phyloP scores from a whole-genome alignment of 2,797 vertebrate species.

The Peromyscus attwateri region DNA sequence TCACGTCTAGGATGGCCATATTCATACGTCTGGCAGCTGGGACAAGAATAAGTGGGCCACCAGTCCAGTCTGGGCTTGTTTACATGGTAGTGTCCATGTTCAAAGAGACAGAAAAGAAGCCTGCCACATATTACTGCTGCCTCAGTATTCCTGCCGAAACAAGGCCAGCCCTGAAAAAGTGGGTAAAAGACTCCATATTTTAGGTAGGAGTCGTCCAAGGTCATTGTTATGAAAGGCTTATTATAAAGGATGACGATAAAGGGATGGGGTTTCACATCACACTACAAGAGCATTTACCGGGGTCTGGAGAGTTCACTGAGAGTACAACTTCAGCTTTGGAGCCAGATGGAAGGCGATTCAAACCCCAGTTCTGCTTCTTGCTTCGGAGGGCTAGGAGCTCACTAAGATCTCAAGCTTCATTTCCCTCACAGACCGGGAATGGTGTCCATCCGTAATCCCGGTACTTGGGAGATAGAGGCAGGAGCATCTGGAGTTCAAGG shows the following conservation, averaged over 20 bases:
- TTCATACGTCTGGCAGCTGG: not conserved
- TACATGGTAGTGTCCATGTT: not conserved
- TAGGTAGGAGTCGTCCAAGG: not conserved
- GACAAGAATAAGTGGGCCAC: not conserved
- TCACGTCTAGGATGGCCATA: not conserved
- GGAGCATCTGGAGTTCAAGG: not conserved
- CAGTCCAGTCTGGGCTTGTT: constrained; percentile 7
- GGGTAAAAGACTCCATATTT: not conserved
- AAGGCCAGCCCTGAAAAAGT: not conserved
- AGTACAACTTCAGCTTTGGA: not conserved
- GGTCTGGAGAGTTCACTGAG: not conserved
- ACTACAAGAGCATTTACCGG: not conserved
- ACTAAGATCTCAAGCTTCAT: not conserved
- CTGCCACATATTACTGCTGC: not conserved
- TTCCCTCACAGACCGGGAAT: not conserved
- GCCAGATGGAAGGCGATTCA: constrained; percentile 8
- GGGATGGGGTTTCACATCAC: not conserved
- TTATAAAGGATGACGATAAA: not conserved
- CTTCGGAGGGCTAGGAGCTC: not conserved
- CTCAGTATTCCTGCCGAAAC: not conserved
- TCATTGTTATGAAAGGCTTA: not conserved
- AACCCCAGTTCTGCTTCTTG: not conserved
- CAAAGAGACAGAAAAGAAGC: constrained; percentile 11
- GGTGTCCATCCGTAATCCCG: not conserved
- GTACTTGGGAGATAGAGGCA: not conserved